A percentile compares a stretch with the other conserved stretches of the same genome.
Evolutionary conservation across 2,888 invertebrate genomes (phyloP).

Genomic region (Aphidoletes aphidimyza): DNA sequence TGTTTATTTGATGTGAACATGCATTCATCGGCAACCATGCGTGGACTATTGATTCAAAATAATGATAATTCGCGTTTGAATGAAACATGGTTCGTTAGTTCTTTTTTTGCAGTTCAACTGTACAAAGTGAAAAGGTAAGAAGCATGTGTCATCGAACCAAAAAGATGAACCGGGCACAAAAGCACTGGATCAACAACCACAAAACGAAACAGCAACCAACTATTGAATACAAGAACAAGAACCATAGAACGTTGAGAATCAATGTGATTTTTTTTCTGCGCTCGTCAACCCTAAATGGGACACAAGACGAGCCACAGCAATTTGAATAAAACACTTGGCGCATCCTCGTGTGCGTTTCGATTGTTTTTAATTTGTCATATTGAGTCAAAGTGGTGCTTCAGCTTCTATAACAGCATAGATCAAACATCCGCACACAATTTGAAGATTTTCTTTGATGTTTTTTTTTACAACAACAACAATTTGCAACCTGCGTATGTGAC

Average conservation of each 20-base stretch:
- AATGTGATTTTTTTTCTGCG: not conserved
- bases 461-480: not conserved
- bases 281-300: not conserved
- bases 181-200: not conserved
- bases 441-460: constrained; percentile 17
- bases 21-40: constrained; percentile 21
- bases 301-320: not conserved
- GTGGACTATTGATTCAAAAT: constrained; percentile 48
- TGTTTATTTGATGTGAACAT: constrained; percentile 14
- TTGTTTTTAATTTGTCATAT: constrained; percentile 51
- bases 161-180: constrained; percentile 42
- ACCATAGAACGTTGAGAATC: not conserved
- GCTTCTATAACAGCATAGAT: not conserved
- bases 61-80: constrained; percentile 17
- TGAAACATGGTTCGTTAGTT: constrained; percentile 33
- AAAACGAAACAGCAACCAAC: not conserved
- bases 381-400: constrained; percentile 4
- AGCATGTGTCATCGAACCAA: not conserved
- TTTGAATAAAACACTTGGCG: constrained; percentile 49
- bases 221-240: not conserved
- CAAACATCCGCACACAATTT: not conserved
- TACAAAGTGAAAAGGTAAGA: not conserved
- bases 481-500: not conserved
- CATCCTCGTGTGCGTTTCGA: constrained; percentile 39
- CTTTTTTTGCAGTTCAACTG: not conserved